Base-by-base conservation (phyloP, 2,113 vertebrate species). In the Tachysurus vachellii region DNA sequence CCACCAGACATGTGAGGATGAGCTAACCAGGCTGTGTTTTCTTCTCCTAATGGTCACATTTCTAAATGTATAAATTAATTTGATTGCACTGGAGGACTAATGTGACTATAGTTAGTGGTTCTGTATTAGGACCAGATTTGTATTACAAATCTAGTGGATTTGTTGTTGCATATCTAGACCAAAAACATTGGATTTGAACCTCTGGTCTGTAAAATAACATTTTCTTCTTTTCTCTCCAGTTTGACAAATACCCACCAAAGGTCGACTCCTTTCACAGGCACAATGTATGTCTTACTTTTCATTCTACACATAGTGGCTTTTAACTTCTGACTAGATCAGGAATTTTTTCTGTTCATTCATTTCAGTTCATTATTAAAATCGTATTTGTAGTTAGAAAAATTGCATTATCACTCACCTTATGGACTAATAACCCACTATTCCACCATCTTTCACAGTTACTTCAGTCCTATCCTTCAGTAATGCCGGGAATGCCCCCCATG, bases 401-500 rank as follows among this genome's bases (percentile, higher is more conserved):
- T 9, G 17, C 28, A 71, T 53, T 83, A 17, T 59, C 14, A 50
- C 1, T 4, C 56, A 76, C 73, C 44, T 50, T 44, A 50, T 50
- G 73, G 44, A 59, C 56, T 83, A 70, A 83, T 82, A 61, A 81
- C 28, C 64, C 68, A 84, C 70, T 56, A 50, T 81, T 8, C 62
- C 54, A 26, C n/a, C 17, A 26, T 47, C 61, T 85, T 85, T 88
- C 87, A 1, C 94, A 99, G 97, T 93, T 97, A 91, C 95, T 96
- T 93, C 95, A 93, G 87, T 95, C 95, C 76, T 95, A 95, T 61
- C 95, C 95, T 89, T 94, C 96, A 90, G 94, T 94, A 82, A 94
- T 96, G 86, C 94, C 94, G 77, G 95, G 94, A 79, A 96, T 97
- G 91, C 91, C 95, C 86, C 96, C 96, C 84, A 95, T 96, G 95